These are phyloP conservation scores for Yponomeuta sedellus DNA, from an alignment of 2,888 invertebrate species.

Conservation along the genomic window DNA sequence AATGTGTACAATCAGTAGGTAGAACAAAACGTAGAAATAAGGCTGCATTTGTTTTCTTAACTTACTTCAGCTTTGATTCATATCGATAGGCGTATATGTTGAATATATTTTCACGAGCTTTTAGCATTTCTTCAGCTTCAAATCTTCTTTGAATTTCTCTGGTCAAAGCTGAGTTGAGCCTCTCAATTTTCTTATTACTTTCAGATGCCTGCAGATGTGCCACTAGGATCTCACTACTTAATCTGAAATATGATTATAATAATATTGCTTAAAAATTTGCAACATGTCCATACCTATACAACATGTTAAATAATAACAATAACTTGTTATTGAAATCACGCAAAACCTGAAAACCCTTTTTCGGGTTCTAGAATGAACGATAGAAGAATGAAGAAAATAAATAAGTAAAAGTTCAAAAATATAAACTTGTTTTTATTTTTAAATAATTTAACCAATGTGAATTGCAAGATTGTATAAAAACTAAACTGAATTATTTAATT, in stretches of 20 bases:
- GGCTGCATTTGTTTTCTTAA: background rate
- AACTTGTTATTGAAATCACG: background rate
- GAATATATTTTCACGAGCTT: constrained; percentile 55
- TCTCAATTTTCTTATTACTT: constrained; percentile 57
- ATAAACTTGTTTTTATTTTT: too few species aligned
- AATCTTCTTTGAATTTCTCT: constrained; percentile 55
- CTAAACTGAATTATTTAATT: too few species aligned
- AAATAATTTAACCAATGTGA: too few species aligned
- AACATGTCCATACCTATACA: background rate
- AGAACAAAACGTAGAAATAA: background rate
- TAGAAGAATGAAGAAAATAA: too few species aligned
- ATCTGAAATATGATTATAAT: constrained; percentile 34
- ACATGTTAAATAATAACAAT: background rate
- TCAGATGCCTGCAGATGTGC: constrained; percentile 69
- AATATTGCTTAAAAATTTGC: too few species aligned
- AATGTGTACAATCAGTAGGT: constrained; percentile 17
- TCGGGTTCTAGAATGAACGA: too few species aligned
- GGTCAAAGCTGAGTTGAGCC: constrained; percentile 44
- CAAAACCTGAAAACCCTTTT: too few species aligned
- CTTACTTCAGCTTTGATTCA: constrained; percentile 60
- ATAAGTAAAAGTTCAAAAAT: too few species aligned
- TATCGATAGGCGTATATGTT: constrained; percentile 54
- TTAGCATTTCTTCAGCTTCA: constrained; percentile 57
- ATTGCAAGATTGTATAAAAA: too few species aligned
- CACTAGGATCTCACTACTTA: constrained; percentile 66